Evolutionary conservation across 1,140 invertebrate genomes (phyloP).

Genomic region (Calephelis virginiensis): DNA sequence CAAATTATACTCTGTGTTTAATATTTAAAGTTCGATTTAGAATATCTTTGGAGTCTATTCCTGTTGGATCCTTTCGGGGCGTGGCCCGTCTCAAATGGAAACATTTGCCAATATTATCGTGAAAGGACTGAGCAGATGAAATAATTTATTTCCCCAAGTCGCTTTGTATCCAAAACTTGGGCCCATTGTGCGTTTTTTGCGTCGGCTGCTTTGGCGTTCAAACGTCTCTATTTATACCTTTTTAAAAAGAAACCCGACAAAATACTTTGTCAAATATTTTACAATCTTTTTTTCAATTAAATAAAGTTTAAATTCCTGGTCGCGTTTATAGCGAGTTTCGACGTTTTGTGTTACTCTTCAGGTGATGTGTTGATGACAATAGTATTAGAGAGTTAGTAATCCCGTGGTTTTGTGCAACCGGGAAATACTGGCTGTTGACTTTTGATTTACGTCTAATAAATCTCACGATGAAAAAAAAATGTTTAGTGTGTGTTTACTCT

Average conservation of each 20-base stretch:
- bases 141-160: conserved; percentile 76
- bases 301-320: not conserved
- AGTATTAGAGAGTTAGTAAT: conserved; percentile 67
- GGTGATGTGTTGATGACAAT: conserved; percentile 67
- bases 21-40: conserved; percentile 20
- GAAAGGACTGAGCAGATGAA: conserved; percentile 77
- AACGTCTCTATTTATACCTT: conserved; percentile 71
- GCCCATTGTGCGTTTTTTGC: conserved; percentile 70
- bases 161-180: conserved; percentile 72
- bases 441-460: conserved; percentile 65
- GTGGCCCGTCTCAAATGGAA: conserved; percentile 73
- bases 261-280: conserved; percentile 24
- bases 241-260: conserved; percentile 56
- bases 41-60: conserved; percentile 33
- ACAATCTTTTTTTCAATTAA: conserved; percentile 29
- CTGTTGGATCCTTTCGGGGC: conserved; percentile 53
- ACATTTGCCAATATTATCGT: conserved; percentile 78
- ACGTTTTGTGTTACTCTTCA: conserved; percentile 42
- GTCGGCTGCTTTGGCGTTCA: conserved; percentile 64
- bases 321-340: conserved; percentile 5
- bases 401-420: conserved; percentile 66
- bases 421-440: conserved; percentile 49
- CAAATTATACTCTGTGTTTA: conserved; percentile 23
- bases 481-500: conserved; percentile 1
- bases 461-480: conserved; percentile 44